Conservation (phyloP, 2,113 vertebrate genomes). For the Piaya cayana region DNA sequence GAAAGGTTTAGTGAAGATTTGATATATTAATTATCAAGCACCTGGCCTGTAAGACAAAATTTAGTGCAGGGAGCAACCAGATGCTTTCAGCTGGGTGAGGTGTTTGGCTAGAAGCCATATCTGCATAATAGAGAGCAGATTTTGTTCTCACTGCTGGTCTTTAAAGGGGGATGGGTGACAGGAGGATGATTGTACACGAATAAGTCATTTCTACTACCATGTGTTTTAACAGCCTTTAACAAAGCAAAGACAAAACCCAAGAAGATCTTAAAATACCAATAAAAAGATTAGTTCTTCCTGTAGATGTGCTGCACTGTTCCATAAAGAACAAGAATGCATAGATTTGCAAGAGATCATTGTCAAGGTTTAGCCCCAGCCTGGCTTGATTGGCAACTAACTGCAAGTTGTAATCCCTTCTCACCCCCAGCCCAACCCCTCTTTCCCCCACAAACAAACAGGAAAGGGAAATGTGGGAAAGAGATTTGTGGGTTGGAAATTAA, state of each 20-base stretch:
- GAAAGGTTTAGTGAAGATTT: conserved; percentile 18
- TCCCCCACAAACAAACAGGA: too few species aligned
- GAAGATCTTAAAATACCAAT: not conserved
- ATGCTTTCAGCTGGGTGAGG: not conserved
- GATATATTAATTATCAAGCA: conserved; percentile 10
- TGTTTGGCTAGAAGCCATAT: not conserved
- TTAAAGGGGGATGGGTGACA: not conserved
- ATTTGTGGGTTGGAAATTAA: too few species aligned
- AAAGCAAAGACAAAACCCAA: not conserved
- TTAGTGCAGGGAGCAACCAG: not conserved
- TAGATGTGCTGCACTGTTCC: not conserved
- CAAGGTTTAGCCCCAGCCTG: too few species aligned
- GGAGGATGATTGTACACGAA: not conserved
- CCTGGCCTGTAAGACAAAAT: not conserved
- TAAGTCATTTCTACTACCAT: not conserved
- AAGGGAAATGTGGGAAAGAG: too few species aligned
- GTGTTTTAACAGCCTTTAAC: not conserved
- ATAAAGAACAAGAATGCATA: not conserved
- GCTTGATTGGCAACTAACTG: too few species aligned
- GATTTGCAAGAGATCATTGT: not conserved
- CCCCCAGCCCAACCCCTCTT: too few species aligned
- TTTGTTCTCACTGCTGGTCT: not conserved
- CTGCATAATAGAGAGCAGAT: not conserved
- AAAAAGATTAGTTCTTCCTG: not conserved
- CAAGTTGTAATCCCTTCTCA: too few species aligned